These are phyloP conservation scores for Neocrepidodera transversa DNA, from an alignment of 2,888 invertebrate species.

Conservation along the genomic window DNA sequence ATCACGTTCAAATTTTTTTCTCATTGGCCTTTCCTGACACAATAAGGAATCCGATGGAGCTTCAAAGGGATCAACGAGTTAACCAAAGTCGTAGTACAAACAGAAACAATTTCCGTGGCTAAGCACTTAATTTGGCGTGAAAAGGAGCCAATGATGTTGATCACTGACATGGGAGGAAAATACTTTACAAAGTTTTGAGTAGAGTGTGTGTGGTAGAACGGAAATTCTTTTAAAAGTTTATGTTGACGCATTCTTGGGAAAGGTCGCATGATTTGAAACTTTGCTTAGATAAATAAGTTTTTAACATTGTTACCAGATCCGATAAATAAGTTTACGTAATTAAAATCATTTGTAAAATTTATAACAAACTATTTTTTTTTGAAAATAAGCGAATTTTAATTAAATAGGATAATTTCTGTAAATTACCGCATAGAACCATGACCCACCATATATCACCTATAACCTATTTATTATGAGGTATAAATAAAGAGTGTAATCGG, in stretches of 20 bases:
- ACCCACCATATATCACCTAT: no score
- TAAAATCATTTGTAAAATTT: no score
- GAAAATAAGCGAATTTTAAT: no score
- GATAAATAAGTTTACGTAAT: no score
- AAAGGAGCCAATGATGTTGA: conserved; percentile 39
- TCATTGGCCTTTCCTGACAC: neutral
- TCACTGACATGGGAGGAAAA: neutral
- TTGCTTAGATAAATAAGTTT: no score
- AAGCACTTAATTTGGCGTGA: conserved; percentile 50
- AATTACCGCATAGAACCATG: no score
- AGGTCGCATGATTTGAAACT: conserved; percentile 3
- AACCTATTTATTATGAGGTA: no score
- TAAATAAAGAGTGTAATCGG: no score
- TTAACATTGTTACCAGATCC: no score
- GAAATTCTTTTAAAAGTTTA: conserved; percentile 7
- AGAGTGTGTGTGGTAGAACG: neutral
- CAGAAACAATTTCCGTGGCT: conserved; percentile 46
- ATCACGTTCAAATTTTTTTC: neutral
- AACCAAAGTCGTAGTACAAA: conserved; percentile 45
- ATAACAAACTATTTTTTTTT: no score
- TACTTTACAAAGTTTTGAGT: neutral
- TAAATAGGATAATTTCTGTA: no score
- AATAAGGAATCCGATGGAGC: neutral
- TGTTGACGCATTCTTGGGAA: neutral
- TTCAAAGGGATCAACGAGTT: conserved; percentile 47